phyloP scores from a whole-genome alignment of 2,797 vertebrate genomes.

The Halcyon smyrnensis region DNA sequence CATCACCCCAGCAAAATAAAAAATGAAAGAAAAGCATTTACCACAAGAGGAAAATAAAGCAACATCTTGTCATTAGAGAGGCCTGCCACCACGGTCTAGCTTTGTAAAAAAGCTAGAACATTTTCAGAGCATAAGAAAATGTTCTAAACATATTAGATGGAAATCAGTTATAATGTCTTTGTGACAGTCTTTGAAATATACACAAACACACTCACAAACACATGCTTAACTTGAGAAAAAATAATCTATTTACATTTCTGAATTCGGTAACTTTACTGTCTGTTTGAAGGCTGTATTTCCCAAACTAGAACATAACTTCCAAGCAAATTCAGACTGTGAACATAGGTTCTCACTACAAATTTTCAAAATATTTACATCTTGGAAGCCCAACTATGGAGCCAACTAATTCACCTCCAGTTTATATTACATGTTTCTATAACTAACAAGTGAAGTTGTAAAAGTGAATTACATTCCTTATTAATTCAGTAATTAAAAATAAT shows the following conservation, averaged over 20 bases:
- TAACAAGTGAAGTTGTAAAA: background rate
- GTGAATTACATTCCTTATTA: background rate
- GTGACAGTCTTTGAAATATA: background rate
- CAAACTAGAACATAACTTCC: background rate
- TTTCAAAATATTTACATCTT: constrained; percentile 27
- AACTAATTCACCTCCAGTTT: constrained; percentile 7
- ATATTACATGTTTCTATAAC: background rate
- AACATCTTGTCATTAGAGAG: background rate
- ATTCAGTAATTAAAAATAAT: background rate
- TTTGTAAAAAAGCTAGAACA: background rate
- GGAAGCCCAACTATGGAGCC: background rate
- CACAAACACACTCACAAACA: background rate
- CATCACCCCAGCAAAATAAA: background rate
- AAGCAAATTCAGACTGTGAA: background rate
- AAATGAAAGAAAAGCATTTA: background rate
- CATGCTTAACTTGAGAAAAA: background rate
- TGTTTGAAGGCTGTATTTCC: background rate
- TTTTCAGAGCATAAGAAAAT: background rate
- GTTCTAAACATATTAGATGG: constrained; percentile 13
- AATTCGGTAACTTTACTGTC: background rate
- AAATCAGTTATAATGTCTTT: background rate
- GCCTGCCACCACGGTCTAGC: background rate
- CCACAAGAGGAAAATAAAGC: background rate
- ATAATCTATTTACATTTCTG: constrained; percentile 9
- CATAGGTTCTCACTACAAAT: background rate